Conservation (phyloP, 1,140 invertebrate genomes). For the Doryteuthis pealeii region DNA sequence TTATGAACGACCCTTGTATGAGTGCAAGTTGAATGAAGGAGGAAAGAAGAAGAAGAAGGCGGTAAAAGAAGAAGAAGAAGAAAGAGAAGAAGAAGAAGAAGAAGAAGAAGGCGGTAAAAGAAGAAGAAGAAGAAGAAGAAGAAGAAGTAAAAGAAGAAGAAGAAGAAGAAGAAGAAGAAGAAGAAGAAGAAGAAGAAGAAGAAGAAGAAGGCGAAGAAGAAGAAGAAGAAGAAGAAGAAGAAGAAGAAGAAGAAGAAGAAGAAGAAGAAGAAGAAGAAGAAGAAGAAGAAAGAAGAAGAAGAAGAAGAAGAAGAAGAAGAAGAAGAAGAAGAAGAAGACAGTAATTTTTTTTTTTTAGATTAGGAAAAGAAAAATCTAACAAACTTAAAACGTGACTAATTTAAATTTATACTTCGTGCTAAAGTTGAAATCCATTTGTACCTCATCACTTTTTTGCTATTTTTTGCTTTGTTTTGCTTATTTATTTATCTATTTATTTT, state of each 20-base stretch:
- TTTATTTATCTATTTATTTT: too few relatives aligned
- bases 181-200: not conserved
- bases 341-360: too few relatives aligned
- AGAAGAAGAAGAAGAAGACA: conserved; percentile 5
- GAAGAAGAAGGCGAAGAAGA: not conserved
- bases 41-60: not conserved
- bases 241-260: not conserved
- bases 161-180: not conserved
- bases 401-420: too few relatives aligned
- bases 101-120: not conserved
- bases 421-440: too few relatives aligned
- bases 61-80: not conserved
- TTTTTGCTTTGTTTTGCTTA: too few relatives aligned
- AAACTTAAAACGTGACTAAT: too few relatives aligned
- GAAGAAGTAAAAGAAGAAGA: not conserved
- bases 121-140: not conserved
- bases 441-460: too few relatives aligned
- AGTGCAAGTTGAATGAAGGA: not conserved
- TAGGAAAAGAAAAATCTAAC: too few relatives aligned
- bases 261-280: not conserved
- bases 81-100: not conserved
- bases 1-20: too few relatives aligned
- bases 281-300: not conserved
- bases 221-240: not conserved
- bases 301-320: not conserved